Base-by-base conservation (phyloP, 2,888 invertebrate species). In the Caenorhabditis sp. region DNA sequence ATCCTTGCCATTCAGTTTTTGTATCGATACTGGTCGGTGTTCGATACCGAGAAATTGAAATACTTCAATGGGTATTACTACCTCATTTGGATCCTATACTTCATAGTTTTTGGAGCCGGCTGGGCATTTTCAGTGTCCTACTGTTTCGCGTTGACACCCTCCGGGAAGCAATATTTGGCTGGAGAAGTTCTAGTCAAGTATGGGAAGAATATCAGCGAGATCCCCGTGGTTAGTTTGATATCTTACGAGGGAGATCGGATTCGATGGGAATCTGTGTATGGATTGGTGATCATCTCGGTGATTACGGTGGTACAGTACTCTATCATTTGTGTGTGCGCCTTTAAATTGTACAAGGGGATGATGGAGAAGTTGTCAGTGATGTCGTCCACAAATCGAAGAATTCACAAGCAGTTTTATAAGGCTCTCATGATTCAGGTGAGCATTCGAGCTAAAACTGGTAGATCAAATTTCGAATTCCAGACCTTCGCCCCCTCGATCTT, bases 401-500 rank as follows among this genome's bases (percentile, higher is more conserved):
- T 61, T 41, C 68, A 68, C 38, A 44, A 44, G 1, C 68, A 68
- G 38, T 73, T 61, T 24, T 49, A 35, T 28, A 61, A 58, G 35
- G 51, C 59, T 4, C 24, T 73, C 5, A 35, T 61, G 44, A 47
- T 61, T 47, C 41, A 72, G 44, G 58, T 58, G 26, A 16, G 12
- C 22, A n/a, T 26, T n/a, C 19, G 1, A 19, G 7, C 3, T 5
- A n/a, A 19, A 10, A 44, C 31, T 6, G 31, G 8, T 35, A 6
- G 31, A 7, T 44, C 44, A n/a, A 44, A n/a, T 10, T 3, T 44
- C 44, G 5, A 31, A 26, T 28, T 72, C 19, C 64, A 74, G 64
- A 64, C 64, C 7, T 51, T 54, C 7, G 63, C 74, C 14, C 74
- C 74, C 1, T 59, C 74, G 1, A 41, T 63, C 8, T 41, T 63